Conservation (phyloP, 2,113 vertebrate species). For the Bagarius yarrelli region DNA sequence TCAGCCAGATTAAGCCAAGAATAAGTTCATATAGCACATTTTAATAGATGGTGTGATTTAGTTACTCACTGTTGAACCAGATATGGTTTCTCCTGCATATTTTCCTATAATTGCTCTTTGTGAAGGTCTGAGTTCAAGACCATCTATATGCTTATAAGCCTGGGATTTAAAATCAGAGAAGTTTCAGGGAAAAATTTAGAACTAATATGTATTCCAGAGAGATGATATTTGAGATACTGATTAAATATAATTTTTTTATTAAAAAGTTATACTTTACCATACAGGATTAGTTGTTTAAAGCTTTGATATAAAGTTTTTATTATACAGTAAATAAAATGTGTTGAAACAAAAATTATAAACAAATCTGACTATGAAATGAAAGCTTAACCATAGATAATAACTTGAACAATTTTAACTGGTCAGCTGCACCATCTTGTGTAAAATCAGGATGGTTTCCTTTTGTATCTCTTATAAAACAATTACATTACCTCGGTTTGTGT, state of each 20-base stretch:
- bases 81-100: background rate
- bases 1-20: background rate
- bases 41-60: background rate
- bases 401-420: background rate
- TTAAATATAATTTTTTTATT: background rate
- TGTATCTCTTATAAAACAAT: background rate
- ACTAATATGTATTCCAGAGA: background rate
- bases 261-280: background rate
- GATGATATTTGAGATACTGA: background rate
- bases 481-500: background rate
- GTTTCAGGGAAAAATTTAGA: background rate
- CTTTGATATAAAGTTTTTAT: background rate
- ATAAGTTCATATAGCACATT: background rate
- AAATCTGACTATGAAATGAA: no score
- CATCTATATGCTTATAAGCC: slow-evolving; percentile 7
- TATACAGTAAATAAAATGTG: background rate
- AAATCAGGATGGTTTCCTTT: no score
- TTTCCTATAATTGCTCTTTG: slow-evolving; percentile 11
- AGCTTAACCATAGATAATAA: slow-evolving; percentile 7
- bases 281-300: background rate
- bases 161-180: background rate
- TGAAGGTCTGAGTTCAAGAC: background rate
- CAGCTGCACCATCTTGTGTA: slow-evolving; percentile 11
- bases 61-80: background rate
- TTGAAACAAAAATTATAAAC: slow-evolving; percentile 8